Evolutionary conservation across 1,140 invertebrate species (phyloP).

Genomic region (Drosophila auraria): DNA sequence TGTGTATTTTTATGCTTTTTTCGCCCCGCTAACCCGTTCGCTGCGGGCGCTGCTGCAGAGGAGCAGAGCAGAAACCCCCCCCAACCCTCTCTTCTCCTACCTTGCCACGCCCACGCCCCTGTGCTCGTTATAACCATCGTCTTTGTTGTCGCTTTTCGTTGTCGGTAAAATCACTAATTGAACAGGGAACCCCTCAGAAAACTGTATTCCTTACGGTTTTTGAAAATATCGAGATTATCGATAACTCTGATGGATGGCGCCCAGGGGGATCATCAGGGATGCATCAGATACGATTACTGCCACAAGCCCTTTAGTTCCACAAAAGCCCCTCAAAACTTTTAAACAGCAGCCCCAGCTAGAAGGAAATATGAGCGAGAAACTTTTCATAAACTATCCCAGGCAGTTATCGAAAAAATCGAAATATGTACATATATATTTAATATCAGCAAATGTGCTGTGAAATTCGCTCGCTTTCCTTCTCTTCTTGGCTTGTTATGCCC

Average conservation of each 20-base stretch:
- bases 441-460: constrained; percentile 42
- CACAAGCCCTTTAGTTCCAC: background rate
- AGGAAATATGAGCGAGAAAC: background rate
- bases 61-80: background rate
- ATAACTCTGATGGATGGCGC: constrained; percentile 20
- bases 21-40: constrained; percentile 6
- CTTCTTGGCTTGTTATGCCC: constrained; percentile 12
- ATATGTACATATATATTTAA: constrained; percentile 4
- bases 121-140: constrained; percentile 26
- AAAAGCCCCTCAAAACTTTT: background rate
- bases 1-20: constrained; percentile 42
- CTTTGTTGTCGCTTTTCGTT: constrained; percentile 2
- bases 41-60: constrained; percentile 11
- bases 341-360: background rate
- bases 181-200: constrained; percentile 20
- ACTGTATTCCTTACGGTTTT: background rate
- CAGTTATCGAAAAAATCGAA: constrained; percentile 19
- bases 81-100: background rate
- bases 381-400: constrained; percentile 24
- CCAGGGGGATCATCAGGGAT: background rate
- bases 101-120: constrained; percentile 7
- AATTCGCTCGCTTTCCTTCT: constrained; percentile 12
- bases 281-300: background rate
- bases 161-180: constrained; percentile 50
- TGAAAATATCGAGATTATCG: constrained; percentile 11